A percentile compares a stretch with the other conserved stretches of the same genome.
Conservation (phyloP, 2,888 invertebrate species). For the Toxonevra muliebris region DNA sequence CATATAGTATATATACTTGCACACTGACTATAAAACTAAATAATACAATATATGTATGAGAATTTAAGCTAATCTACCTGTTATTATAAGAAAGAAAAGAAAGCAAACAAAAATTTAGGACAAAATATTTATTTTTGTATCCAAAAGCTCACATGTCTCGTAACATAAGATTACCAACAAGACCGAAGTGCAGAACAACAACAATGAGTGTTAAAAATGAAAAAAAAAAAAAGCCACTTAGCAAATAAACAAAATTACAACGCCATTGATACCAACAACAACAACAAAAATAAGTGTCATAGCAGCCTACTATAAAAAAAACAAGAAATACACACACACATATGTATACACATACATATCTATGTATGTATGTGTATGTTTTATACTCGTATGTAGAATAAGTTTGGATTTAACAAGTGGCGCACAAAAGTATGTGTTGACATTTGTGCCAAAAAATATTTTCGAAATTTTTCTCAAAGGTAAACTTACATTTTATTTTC, state of each 20-base stretch:
- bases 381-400: too few species aligned
- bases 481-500: constrained; percentile 25
- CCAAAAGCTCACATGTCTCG: constrained; percentile 9
- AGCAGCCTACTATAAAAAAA: not conserved
- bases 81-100: too few species aligned
- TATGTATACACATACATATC: too few species aligned
- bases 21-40: too few species aligned
- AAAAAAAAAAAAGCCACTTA: constrained; percentile 7
- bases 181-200: not conserved
- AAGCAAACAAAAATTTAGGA: too few species aligned
- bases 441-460: constrained; percentile 6
- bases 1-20: too few species aligned
- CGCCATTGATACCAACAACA: constrained; percentile 11
- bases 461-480: constrained; percentile 22
- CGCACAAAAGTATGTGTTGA: constrained; percentile 2
- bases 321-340: too few species aligned
- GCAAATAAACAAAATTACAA: constrained; percentile 23
- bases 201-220: not conserved
- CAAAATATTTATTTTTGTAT: not conserved
- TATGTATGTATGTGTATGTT: too few species aligned
- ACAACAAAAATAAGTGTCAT: not conserved
- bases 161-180: constrained; percentile 7
- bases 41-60: too few species aligned
- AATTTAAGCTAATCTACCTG: too few species aligned
- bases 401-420: not conserved